Base-by-base conservation (phyloP, 2,113 vertebrate genomes). In the Pimephales promelas region DNA sequence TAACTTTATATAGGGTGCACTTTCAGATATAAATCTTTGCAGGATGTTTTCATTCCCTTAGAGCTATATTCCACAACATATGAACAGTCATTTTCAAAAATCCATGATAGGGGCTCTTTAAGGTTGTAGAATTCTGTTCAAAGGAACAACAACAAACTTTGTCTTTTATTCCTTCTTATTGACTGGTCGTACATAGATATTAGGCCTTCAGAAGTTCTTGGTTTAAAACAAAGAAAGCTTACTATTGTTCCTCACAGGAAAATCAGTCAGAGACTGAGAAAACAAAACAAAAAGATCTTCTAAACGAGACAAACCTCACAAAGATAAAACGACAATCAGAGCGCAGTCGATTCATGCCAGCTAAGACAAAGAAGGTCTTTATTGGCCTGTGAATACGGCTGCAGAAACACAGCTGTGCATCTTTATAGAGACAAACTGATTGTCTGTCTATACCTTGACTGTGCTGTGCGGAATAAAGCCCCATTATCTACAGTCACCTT, bases 361-460 rank as follows among this genome's bases (percentile, higher is more conserved):
- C 86, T 87, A 28, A 92, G 89, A 94, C 93, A 94, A 94, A 94
- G 90, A 85, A 86, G 31, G 56, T 49, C 34, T 91, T 94, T 91
- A 91, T 91, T 89, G 86, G 89, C 84, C 85, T 87, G 87, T 90
- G 91, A 93, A 90, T 88, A 87, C 89, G 83, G 85, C 84, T 90
- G 89, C 64, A 52, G 83, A 79, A 82, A 78, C 85, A 87, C 92
- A 93, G 91, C 93, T 93, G 93, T 88, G 88, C 56, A 81, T 90
- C 88, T 92, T 90, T 85, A 92, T 93, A 73, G 90, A 93, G 88
- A 91, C 84, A 86, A 86, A 88, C 61, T 71, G 85, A 91, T 94
- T 93, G 92, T 94, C 88, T 90, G 81, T 88, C 87, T 87, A 88
- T 89, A 93, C 93, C 92, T 93, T 92, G 87, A 83, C 84, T 87